Evolutionary conservation across 1,140 invertebrate genomes (phyloP).

Genomic region (Prorops nasuta): DNA sequence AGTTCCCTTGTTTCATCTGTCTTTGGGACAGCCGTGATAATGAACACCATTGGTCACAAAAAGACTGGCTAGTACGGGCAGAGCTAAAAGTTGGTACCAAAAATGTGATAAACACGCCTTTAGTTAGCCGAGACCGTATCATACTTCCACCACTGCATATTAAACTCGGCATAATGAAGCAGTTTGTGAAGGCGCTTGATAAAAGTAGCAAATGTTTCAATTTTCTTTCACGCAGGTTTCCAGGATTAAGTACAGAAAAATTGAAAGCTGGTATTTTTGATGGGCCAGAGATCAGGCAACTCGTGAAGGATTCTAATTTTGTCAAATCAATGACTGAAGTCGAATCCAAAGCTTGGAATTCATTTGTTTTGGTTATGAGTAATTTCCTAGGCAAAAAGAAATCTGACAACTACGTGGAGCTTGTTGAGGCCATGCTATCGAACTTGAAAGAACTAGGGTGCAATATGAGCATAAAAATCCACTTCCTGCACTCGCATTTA

Average conservation of each 20-base stretch:
- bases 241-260: not conserved
- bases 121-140: slow-evolving; percentile 25
- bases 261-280: slow-evolving; percentile 10
- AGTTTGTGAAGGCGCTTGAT: slow-evolving; percentile 40
- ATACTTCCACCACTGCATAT: slow-evolving; percentile 41
- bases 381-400: slow-evolving; percentile 3
- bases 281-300: slow-evolving; percentile 22
- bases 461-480: slow-evolving; percentile 26
- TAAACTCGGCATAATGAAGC: slow-evolving; percentile 41
- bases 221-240: not conserved
- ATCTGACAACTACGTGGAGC: slow-evolving; percentile 4
- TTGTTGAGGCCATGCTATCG: slow-evolving; percentile 18
- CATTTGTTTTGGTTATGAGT: not conserved
- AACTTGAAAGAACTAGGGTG: slow-evolving; percentile 6
- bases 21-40: slow-evolving; percentile 40
- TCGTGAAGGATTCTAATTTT: slow-evolving; percentile 23
- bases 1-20: slow-evolving; percentile 36
- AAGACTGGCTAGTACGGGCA: not conserved
- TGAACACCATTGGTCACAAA: slow-evolving; percentile 9
- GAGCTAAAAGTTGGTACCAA: not conserved
- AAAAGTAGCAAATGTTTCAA: slow-evolving; percentile 9
- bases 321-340: slow-evolving; percentile 9
- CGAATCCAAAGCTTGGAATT: slow-evolving; percentile 9
- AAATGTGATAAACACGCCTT: slow-evolving; percentile 9
- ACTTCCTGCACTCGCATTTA: slow-evolving; percentile 32